Evolutionary conservation across 2,888 invertebrate species (phyloP), one percentile per base, ranked within the genome.

Genomic region (Gymnoscelis rufifasciata): DNA sequence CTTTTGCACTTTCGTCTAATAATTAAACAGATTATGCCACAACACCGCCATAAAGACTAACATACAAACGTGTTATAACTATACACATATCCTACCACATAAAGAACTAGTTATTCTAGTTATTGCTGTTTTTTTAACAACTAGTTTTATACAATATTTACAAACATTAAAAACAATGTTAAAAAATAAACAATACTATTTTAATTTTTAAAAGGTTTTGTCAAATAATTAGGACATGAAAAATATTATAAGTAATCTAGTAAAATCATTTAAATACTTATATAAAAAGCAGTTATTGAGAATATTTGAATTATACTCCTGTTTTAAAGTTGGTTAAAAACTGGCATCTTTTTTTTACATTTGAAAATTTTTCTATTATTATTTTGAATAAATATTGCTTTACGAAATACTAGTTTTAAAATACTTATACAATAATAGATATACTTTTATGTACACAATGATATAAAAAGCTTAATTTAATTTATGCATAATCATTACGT

Each of bases 401-500:
- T 3, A n/a, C n/a, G n/a, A n/a, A n/a, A n/a, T n/a, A n/a, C 26
- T 14, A 41, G n/a, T 2, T 14, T 24, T 29, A 11, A 50, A 30
- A 39, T 56, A 52, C 40, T 43, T 62, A 50, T 2, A n/a, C n/a
- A n/a, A n/a, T n/a, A n/a, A n/a, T n/a, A n/a, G 19, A 19, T 47
- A 51, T 50, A 62, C 56, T 33, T 55, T 52, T 58, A 62, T 54
- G 56, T 60, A 60, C 40, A 49, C 11, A 38, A 36, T 31, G 45
- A 33, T 46, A 35, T 43, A 43, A 49, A 52, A 58, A 54, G 54
- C 54, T 45, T 53, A 52, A 35, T 33, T 26, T 71, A 75, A 77
- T 68, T 72, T 79, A 78, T 76, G 38, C 29, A 47, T 54, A 51
- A 50, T 52, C 27, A 60, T 78, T 84, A 86, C 86, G 86, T 86